Evolutionary conservation across 2,113 vertebrate genomes (phyloP).

Genomic region (Coregonus clupeaformis): DNA sequence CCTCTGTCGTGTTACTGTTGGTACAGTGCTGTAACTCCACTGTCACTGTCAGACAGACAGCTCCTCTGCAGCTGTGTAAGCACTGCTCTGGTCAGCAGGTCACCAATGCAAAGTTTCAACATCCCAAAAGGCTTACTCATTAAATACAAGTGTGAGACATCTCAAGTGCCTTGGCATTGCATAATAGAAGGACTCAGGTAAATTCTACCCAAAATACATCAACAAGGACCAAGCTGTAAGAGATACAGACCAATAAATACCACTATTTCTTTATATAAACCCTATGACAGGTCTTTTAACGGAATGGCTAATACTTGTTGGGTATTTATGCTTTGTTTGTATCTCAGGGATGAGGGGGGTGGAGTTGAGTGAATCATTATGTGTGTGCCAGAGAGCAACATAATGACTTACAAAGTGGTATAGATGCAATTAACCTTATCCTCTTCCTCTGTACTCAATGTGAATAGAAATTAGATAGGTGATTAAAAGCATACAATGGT

Average conservation of each 20-base stretch:
- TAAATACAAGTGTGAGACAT: slow-evolving; percentile 18
- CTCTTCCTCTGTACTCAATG: too few species aligned
- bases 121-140: slow-evolving; percentile 57
- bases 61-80: slow-evolving; percentile 20
- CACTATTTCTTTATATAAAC: neutral
- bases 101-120: slow-evolving; percentile 40
- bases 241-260: neutral
- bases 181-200: neutral
- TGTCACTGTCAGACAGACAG: neutral
- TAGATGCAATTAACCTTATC: too few species aligned
- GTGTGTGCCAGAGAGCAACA: too few species aligned
- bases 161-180: slow-evolving; percentile 1
- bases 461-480: too few species aligned
- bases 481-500: too few species aligned
- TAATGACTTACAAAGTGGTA: too few species aligned
- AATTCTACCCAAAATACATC: neutral
- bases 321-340: neutral
- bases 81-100: slow-evolving; percentile 22
- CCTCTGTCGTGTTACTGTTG: neutral
- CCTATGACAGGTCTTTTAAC: neutral
- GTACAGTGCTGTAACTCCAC: slow-evolving; percentile 1
- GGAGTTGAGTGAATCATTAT: too few species aligned
- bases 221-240: neutral
- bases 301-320: neutral
- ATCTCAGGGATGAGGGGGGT: neutral